These are phyloP conservation scores for Rhinolophus sinicus DNA, from an alignment of 2,113 vertebrate species.

Conservation along the genomic window DNA sequence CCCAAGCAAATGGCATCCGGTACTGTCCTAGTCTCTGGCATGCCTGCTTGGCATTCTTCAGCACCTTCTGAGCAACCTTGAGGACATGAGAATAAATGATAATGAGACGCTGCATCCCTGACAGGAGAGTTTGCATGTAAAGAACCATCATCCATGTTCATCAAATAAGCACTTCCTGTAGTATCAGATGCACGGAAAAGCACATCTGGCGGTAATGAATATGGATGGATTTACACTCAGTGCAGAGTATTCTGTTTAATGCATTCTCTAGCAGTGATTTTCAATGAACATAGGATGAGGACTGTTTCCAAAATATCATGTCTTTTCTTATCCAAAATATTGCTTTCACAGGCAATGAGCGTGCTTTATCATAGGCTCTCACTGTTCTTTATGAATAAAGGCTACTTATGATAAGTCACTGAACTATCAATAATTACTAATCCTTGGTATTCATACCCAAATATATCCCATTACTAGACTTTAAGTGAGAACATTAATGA, in stretches of 20 bases:
- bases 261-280: not conserved
- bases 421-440: not conserved
- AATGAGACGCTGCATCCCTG: not conserved
- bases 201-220: not conserved
- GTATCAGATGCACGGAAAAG: not conserved
- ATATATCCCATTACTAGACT: not conserved
- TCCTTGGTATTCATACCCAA: not conserved
- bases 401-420: not conserved
- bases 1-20: conserved; percentile 99
- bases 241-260: not conserved
- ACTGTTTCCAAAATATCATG: not conserved
- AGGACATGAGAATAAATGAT: conserved; percentile 60
- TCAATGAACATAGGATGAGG: not conserved
- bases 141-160: not conserved
- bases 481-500: not conserved
- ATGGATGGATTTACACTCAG: not conserved
- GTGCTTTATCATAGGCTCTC: not conserved
- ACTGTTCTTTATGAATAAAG: not conserved
- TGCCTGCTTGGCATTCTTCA: conserved; percentile 97
- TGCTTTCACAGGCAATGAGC: not conserved
- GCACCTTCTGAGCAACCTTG: conserved; percentile 97
- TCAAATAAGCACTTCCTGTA: not conserved
- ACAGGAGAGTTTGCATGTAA: not conserved
- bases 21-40: conserved; percentile 96
- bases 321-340: not conserved